Base-by-base conservation (phyloP, 53 echinoderm and acorn worm genomes). In the Henricia sp. region DNA sequence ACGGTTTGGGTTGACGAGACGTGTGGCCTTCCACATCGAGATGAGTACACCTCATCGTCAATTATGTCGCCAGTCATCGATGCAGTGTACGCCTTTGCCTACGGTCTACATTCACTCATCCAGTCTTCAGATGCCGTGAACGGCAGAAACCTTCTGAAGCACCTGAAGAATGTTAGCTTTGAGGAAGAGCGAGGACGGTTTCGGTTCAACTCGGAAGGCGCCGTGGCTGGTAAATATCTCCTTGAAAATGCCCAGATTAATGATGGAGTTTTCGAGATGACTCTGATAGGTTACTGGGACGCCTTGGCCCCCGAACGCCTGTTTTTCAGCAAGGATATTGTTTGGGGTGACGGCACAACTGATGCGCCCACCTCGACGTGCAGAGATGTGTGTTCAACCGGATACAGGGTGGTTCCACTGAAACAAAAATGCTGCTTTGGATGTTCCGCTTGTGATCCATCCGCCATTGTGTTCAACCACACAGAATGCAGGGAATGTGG, bases 361-460 rank as follows among this genome's bases (percentile, higher is more conserved):
- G 52, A 24, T 40, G 83, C 87, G 0, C 55, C 50, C 14, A 5
- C 44, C 19, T 94, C 94, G 0, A 76, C 86, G 28, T 94, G 94
- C 56, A 88, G 91, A 16, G 87, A 91, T 9, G 86, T 86, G 25
- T 94, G 94, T 52, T 56, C 67, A 8, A 25, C 76, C 0, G 77
- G 73, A 0, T 83, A 54, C 44, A 75, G 77, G 4, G 59, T 86
- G 20, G 68, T 57, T 33, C 77, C 77, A 0, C 70, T 86, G 43
- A 58, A 89, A 40, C 84, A 76, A 26, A 50, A 80, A 50, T 94
- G 94, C 63, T 94, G 94, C 82, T 94, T 89, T 84, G 87, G 89
- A 2, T 94, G 94, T 57, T 55, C 71, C 33, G 71, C 72, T 21
- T 94, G 94, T 38, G 30, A 59, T 17, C 44, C 37, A 20, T 54